Base-by-base conservation (phyloP, 2,797 vertebrate species). In the Melanogrammus aeglefinus region DNA sequence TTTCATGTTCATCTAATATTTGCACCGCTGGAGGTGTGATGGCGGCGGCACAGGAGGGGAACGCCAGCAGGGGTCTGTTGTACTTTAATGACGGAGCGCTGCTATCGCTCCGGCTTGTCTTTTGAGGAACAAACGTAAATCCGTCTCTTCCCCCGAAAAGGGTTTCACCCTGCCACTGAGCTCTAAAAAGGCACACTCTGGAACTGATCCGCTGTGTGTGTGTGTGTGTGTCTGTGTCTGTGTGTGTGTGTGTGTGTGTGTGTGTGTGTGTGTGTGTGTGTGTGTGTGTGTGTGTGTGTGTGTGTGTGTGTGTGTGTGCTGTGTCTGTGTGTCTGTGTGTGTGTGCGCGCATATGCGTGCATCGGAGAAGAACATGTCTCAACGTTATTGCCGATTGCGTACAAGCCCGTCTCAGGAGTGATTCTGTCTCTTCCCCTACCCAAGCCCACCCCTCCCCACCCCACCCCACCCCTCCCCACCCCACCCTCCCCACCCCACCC, bases 151-250 rank as follows among this genome's bases (percentile, higher is more conserved):
- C 57, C 89, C 57, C 7, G 8, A 87, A 83, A 90, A 87, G 82
- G 83, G 66, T 88, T 85, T 87, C 87, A 75, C 85, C 82, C 78
- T 88, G 84, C 82, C 84, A 86, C 84, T 76, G 80, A 78, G 81
- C 69, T 84, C 82, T 33, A 84, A 33, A 24, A 33, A 81, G 84
- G 83, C 90, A 88, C 80, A 76, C 83, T 88, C 83, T 87, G 88
- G 91, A 94, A 93, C 93, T 91, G 89, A 93, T 93, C 91, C 90
- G 75, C 91, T 90, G 75, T 51, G 75, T 71, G 63, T 57, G 35
- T 39, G 70, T 47, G 74, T 66, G 72, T n/a, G 21, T n/a, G 51
- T n/a, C 21, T n/a, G 51, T n/a, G 51, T 63, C 21, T 63, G 51
- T n/a, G 21, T n/a, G 18, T 63, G 21, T 63, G 18, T 7, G 18